Evolutionary conservation across 1,140 invertebrate species (phyloP).

Genomic region (Uloborus diversus): DNA sequence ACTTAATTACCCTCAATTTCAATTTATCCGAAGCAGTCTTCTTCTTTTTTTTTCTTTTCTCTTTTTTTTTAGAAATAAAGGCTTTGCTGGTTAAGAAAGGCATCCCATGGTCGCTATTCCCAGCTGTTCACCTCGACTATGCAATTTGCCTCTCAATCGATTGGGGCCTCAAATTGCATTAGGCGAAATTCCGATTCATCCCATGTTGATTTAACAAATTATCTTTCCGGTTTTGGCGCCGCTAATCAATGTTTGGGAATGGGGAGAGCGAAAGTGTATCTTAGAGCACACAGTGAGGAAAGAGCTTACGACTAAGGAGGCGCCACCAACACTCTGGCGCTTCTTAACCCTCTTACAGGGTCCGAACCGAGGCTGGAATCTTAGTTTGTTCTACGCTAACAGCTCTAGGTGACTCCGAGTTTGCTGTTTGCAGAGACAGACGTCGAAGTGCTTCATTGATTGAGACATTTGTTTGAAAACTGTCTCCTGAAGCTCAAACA

Average conservation of each 20-base stretch:
- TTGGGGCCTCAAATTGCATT: conserved; percentile 40
- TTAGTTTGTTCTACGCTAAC: neutral
- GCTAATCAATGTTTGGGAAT: conserved; percentile 37
- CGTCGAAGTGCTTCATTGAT: too few relatives aligned
- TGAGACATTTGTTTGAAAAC: too few relatives aligned
- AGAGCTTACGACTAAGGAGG: neutral
- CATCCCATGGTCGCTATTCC: neutral
- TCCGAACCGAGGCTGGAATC: neutral
- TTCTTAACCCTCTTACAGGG: neutral
- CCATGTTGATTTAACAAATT: conserved; percentile 55
- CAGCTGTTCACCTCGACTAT: conserved; percentile 39
- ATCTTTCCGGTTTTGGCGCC: conserved; percentile 39
- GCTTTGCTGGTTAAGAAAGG: too few relatives aligned
- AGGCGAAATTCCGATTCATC: conserved; percentile 55
- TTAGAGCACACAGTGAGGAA: too few relatives aligned
- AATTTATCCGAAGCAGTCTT: conserved; percentile 28
- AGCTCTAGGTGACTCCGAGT: neutral
- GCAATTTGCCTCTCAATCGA: conserved; percentile 42
- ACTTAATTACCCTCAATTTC: conserved; percentile 45
- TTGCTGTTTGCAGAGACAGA: neutral
- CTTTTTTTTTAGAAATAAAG: neutral
- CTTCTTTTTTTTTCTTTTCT: neutral
- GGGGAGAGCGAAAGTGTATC: neutral
- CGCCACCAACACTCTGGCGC: conserved; percentile 3
- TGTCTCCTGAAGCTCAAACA: too few relatives aligned